Evolutionary conservation across 2,797 vertebrate species (phyloP), one percentile per base, ranked within the genome.

Genomic region (Helarctos malayanus): DNA sequence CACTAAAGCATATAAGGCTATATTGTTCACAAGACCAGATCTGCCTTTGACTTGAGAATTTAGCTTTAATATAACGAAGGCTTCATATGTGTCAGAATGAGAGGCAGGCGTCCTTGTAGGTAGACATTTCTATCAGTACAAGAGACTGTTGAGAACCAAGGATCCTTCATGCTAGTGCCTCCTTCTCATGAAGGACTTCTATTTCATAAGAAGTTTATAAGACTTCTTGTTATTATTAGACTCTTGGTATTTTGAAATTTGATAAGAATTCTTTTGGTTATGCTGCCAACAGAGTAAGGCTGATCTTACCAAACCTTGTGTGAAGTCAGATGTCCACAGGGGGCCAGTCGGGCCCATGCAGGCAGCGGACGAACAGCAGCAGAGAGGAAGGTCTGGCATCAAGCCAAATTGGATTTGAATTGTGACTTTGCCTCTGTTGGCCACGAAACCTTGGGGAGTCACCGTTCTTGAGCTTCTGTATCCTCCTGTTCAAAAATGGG

Each of bases 21-120:
- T 47, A 4, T 69, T 29, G 47, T 63, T 94, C 11, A 8, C 7
- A 90, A 80, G 21, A 82, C 13, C 41, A 27, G 38, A 65, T 89
- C 41, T 35, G 21, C 38, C 29, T 95, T 45, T 71, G 69, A 95
- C 79, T 69, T 83, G 38, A 96, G 95, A 57, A 8, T 56, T 80
- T 54, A 32, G 15, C 15, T n/a, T 80, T 29, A 41, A 21, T 27
- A 9, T 61, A 61, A 92, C 14, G 11, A 86, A 95, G 52, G 19
- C 52, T 87, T 93, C 65, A 13, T 29, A 14, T 87, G 45, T 83
- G 38, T 78, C 76, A 82, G 47, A 63, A 94, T 75, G 41, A 38
- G 38, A 59, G 81, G 7, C 13, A 47, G 5, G 7, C 15, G 3
- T 88, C 23, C 3, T 56, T 19, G n/a, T 52, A 86, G 35, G 47